Conservation (phyloP, 2,797 vertebrate species). For the Gallinago nigripennis region DNA sequence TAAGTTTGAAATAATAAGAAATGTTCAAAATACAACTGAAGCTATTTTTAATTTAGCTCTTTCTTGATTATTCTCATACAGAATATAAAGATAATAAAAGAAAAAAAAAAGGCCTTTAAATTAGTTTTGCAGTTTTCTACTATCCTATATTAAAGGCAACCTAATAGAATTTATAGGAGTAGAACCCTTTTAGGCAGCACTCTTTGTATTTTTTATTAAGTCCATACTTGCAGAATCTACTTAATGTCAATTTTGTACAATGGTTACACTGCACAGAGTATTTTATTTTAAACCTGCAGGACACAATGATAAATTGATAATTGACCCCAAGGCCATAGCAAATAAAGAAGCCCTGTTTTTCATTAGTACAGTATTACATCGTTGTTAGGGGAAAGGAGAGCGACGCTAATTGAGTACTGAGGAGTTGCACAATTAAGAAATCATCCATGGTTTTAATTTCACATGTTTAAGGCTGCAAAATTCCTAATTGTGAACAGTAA, state of each 20-base stretch:
- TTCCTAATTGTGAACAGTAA: conserved; percentile 48
- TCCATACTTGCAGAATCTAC: conserved; percentile 82
- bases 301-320: conserved; percentile 86
- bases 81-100: conserved; percentile 51
- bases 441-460: conserved; percentile 62
- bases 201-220: conserved; percentile 85
- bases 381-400: conserved; percentile 67
- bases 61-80: conserved; percentile 27
- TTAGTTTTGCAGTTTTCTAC: conserved; percentile 74
- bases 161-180: conserved; percentile 82
- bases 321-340: conserved; percentile 85
- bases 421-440: conserved; percentile 72
- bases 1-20: not conserved
- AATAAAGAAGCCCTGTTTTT: conserved; percentile 86
- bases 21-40: not conserved
- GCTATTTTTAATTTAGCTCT: not conserved
- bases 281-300: conserved; percentile 83
- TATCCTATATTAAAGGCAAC: conserved; percentile 76
- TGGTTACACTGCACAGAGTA: conserved; percentile 78
- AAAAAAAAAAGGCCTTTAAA: conserved; percentile 45
- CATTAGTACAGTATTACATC: conserved; percentile 83
- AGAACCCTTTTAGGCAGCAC: conserved; percentile 78
- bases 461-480: conserved; percentile 41
- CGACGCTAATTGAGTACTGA: conserved; percentile 62
- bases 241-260: conserved; percentile 82